Evolutionary conservation across 2,888 invertebrate genomes (phyloP), one percentile per base, ranked within the genome.

Genomic region (Cynaeus angustus): DNA sequence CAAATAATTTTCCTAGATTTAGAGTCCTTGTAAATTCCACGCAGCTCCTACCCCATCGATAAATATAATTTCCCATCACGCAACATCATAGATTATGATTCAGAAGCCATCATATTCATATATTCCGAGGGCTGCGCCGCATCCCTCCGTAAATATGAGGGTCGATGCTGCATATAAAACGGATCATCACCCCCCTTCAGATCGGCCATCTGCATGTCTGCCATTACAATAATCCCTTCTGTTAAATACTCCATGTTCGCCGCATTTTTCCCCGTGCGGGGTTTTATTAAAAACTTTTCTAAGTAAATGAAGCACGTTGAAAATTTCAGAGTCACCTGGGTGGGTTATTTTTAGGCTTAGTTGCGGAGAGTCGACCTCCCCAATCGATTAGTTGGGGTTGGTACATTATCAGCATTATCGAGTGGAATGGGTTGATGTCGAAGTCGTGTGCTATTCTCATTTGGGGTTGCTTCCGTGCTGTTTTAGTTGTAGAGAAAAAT

Each of bases 61-160:
- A 80, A 79, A 81, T 78, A 80, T 80, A 82, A 81, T 80, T 82
- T 79, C 78, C 75, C 78, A 80, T 81, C 79, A 80, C 78, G 80
- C 79, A 78, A 79, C 75, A 77, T 76, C 77, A 75, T 78, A 77
- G 77, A 80, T 81, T 80, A 82, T 80, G 81, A 81, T 82, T 81
- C 80, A 80, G 80, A 77, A 77, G 71, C 79, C 78, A 81, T 80
- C 79, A 80, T 80, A 80, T 80, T 79, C 79, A 77, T 80, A 78
- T 80, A 79, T 80, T 76, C 75, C 69, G 76, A 77, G 62, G 66
- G 56, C 53, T 69, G 59, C 58, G 64, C 30, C 67, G 66, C 55
- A 70, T 72, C 72, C 73, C 72, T 69, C 74, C 67, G 76, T 76
- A 77, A 80, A 79, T 78, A 79, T 76, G 73, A 74, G 77, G 75